phyloP scores from a whole-genome alignment of 1,140 invertebrate species.

The Drosophila elegans region DNA sequence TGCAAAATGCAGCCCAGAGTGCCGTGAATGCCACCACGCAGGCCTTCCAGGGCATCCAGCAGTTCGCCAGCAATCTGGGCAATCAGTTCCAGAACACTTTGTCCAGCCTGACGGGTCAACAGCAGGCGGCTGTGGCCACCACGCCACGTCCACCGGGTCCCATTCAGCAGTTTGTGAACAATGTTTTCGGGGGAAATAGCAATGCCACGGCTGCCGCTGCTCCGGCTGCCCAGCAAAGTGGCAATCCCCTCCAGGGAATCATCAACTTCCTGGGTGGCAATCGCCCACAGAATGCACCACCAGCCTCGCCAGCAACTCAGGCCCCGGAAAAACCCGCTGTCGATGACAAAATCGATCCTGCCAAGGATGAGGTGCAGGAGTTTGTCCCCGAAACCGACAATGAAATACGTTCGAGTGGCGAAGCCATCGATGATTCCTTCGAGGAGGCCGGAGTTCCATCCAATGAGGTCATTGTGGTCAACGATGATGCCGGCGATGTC shows the following conservation, averaged over 20 bases:
- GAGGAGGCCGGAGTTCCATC: constrained; percentile 66
- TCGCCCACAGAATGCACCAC: constrained; percentile 63
- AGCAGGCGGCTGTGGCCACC: constrained; percentile 48
- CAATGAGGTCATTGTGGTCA: constrained; percentile 77
- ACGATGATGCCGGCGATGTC: constrained; percentile 60
- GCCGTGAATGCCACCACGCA: constrained; percentile 75
- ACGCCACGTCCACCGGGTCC: constrained; percentile 74
- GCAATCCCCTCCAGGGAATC: constrained; percentile 44
- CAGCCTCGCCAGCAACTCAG: constrained; percentile 22
- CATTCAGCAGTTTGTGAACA: constrained; percentile 76
- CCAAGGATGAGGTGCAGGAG: constrained; percentile 45
- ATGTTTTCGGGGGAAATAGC: constrained; percentile 66
- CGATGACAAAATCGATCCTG: constrained; percentile 63
- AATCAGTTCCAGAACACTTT: constrained; percentile 78
- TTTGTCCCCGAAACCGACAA: constrained; percentile 53
- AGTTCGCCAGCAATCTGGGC: constrained; percentile 77
- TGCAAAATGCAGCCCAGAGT: constrained; percentile 72
- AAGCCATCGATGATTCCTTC: constrained; percentile 66
- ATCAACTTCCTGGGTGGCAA: constrained; percentile 79
- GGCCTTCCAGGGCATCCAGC: constrained; percentile 79
- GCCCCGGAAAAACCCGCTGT: constrained; percentile 44
- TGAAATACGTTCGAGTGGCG: constrained; percentile 73
- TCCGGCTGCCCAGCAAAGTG: constrained; percentile 52
- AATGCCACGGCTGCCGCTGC: constrained; percentile 50
- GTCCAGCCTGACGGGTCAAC: constrained; percentile 60